Conservation (phyloP, 2,797 vertebrate genomes). For the Cephalopachus bancanus region DNA sequence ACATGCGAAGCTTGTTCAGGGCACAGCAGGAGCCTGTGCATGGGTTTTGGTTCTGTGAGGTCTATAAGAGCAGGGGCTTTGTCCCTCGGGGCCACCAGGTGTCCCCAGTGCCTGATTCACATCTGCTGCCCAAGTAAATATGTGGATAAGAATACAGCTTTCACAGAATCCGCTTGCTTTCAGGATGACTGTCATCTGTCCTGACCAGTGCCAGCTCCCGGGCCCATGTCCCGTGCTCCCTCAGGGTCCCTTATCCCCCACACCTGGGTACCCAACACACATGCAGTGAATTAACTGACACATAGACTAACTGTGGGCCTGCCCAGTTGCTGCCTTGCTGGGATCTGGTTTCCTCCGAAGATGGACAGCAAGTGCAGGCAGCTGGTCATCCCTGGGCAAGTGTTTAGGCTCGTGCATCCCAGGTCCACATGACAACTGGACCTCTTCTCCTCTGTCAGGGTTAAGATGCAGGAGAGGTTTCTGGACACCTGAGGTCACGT, state of each 20-base stretch:
- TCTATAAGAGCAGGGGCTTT: background rate
- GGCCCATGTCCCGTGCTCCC: no score
- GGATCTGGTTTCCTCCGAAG: constrained; percentile 24
- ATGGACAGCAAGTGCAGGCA: constrained; percentile 16
- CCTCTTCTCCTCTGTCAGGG: constrained; percentile 42
- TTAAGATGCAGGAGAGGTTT: constrained; percentile 9
- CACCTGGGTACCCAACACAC: background rate
- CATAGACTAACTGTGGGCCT: constrained; percentile 59
- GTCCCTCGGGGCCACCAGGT: background rate
- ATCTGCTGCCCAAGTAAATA: background rate
- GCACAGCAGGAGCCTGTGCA: background rate
- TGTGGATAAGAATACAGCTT: background rate
- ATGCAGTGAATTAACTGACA: constrained; percentile 49
- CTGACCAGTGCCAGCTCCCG: no score
- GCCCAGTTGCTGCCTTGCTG: constrained; percentile 24
- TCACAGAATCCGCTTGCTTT: background rate
- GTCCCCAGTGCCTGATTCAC: background rate
- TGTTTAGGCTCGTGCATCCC: constrained; percentile 61
- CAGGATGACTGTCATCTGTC: no score
- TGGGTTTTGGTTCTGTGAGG: background rate
- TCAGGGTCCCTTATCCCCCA: no score
- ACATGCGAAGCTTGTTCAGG: no score
- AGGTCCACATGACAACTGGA: constrained; percentile 62
- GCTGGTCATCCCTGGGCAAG: constrained; percentile 71
- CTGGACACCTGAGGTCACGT: constrained; percentile 21